Evolutionary conservation across 2,113 vertebrate genomes (phyloP).

Genomic region (Budorcas taxicolor): DNA sequence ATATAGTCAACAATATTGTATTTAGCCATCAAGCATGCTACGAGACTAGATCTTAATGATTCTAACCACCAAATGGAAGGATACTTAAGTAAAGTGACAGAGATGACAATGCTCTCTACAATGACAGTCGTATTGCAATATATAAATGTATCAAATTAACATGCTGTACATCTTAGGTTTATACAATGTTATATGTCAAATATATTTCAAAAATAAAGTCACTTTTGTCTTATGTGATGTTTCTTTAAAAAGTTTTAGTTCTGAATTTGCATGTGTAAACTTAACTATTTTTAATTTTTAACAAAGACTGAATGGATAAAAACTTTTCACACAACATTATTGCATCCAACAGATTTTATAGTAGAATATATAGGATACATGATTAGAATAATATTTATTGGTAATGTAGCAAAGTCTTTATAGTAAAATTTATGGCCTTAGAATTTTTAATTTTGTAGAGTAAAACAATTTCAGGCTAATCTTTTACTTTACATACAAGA

Average conservation of each 20-base stretch:
- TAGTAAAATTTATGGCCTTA: neutral
- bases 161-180: neutral
- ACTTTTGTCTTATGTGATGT: neutral
- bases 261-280: neutral
- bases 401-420: neutral
- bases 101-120: neutral
- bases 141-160: neutral
- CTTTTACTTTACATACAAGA: neutral
- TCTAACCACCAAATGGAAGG: neutral
- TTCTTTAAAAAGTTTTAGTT: neutral
- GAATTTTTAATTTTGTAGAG: neutral
- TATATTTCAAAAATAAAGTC: neutral
- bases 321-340: neutral
- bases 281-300: neutral
- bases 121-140: neutral
- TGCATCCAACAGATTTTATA: neutral
- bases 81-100: neutral
- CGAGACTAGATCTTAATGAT: neutral
- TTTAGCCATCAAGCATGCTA: neutral
- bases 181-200: neutral
- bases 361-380: neutral
- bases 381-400: neutral
- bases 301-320: neutral
- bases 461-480: neutral
- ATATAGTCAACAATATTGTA: neutral